Evolutionary conservation across 2,888 invertebrate species (phyloP).

Genomic region (Harmothoe impar): DNA sequence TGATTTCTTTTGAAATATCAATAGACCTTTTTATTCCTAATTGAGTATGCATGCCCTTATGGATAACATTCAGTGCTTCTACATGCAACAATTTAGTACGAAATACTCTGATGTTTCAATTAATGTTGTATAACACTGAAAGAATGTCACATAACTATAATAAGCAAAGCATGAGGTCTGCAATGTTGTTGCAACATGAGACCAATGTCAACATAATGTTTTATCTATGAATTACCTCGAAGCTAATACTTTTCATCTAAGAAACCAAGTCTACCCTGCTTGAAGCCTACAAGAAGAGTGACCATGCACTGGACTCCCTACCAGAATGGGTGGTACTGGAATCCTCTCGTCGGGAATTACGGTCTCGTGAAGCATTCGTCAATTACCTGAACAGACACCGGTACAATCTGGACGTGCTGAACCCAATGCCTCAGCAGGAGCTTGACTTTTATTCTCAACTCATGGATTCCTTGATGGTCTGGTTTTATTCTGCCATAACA

Average conservation of each 20-base stretch:
- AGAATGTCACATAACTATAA: too few species aligned
- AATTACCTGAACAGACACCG: constrained; percentile 53
- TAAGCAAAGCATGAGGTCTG: too few species aligned
- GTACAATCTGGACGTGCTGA: constrained; percentile 27
- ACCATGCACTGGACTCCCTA: constrained; percentile 11
- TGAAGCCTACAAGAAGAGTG: background rate
- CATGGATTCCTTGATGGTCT: constrained; percentile 4
- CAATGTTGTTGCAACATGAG: too few species aligned
- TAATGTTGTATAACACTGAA: too few species aligned
- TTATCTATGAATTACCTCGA: too few species aligned
- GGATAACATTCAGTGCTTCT: too few species aligned
- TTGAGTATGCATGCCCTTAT: too few species aligned
- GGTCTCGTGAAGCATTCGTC: background rate
- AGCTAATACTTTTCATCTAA: background rate
- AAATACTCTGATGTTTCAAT: too few species aligned
- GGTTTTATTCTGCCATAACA: constrained; percentile 31
- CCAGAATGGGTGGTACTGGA: background rate
- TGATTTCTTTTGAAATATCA: too few species aligned
- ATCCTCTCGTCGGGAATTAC: background rate
- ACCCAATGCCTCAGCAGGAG: background rate
- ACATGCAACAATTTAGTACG: too few species aligned
- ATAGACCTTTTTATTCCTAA: too few species aligned
- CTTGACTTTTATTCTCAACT: constrained; percentile 1
- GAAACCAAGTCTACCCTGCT: constrained; percentile 27
- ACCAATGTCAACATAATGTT: too few species aligned